Conservation (phyloP, 2,888 invertebrate genomes). For the Sycophila texana region DNA sequence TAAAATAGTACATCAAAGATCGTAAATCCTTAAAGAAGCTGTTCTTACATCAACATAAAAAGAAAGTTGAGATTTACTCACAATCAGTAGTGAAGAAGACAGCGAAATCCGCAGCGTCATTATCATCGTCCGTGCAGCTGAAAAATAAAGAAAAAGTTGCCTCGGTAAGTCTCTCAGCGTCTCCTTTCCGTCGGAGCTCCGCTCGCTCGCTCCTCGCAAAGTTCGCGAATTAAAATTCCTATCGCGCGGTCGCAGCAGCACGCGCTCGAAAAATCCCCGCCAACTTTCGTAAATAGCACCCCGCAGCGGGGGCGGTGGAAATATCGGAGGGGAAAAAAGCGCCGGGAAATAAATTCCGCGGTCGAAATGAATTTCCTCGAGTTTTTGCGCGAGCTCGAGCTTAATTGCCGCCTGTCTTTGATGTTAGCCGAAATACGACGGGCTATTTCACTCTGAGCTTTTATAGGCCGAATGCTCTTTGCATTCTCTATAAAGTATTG, state of each 20-base stretch:
- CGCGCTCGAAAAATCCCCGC: conserved; percentile 2
- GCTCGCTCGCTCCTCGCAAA: background rate
- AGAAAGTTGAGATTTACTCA: conserved; percentile 20
- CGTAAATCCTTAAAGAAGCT: too few relatives aligned
- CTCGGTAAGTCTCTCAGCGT: conserved; percentile 4
- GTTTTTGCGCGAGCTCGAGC: too few relatives aligned
- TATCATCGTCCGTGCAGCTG: conserved; percentile 43
- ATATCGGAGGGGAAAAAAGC: conserved; percentile 2
- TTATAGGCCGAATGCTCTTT: too few relatives aligned
- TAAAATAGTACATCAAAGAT: too few relatives aligned
- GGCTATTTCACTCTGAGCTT: background rate
- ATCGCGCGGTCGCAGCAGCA: conserved; percentile 30
- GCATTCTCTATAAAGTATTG: too few relatives aligned
- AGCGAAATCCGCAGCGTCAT: conserved; percentile 39
- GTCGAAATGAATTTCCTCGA: conserved; percentile 1
- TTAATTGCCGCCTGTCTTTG: background rate
- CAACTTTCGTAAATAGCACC: conserved; percentile 38
- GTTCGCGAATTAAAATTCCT: conserved; percentile 48
- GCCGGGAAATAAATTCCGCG: background rate
- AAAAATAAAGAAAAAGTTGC: conserved; percentile 28
- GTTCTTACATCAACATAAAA: too few relatives aligned
- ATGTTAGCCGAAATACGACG: background rate
- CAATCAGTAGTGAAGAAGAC: conserved; percentile 36
- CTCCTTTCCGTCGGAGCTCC: background rate
- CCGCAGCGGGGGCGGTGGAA: background rate